Evolutionary conservation across 2,113 vertebrate genomes (phyloP).

Genomic region (Syngnathus scovelli): DNA sequence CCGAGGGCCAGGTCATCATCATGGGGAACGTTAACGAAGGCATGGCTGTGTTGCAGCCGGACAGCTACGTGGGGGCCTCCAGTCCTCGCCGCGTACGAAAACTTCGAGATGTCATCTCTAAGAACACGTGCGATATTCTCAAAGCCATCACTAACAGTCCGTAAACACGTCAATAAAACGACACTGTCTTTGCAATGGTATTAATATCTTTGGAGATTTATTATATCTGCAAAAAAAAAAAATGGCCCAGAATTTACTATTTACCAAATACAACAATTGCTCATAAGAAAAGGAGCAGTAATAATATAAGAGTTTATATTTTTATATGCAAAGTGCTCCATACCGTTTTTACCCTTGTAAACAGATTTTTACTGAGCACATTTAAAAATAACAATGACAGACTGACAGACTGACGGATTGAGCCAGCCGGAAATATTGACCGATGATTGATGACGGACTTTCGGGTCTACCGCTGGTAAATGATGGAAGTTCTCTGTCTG

Average conservation of each 20-base stretch:
- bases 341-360: too few relatives aligned
- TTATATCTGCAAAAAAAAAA: neutral
- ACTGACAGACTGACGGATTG: too few relatives aligned
- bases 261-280: too few relatives aligned
- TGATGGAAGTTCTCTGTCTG: neutral
- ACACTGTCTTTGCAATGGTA: neutral
- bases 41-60: conserved; percentile 87
- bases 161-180: conserved; percentile 57
- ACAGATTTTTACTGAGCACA: too few relatives aligned
- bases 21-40: conserved; percentile 89
- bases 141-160: conserved; percentile 82
- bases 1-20: conserved; percentile 86
- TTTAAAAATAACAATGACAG: too few relatives aligned
- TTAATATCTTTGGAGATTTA: neutral
- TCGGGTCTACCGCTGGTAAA: too few relatives aligned
- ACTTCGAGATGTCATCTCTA: conserved; percentile 85
- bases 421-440: too few relatives aligned
- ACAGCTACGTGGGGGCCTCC: conserved; percentile 85
- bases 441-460: too few relatives aligned
- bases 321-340: too few relatives aligned
- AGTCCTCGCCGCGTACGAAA: conserved; percentile 82
- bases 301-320: too few relatives aligned
- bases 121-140: conserved; percentile 93
- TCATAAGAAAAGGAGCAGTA: too few relatives aligned
- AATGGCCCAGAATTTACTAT: neutral